Evolutionary conservation across 2,888 invertebrate species (phyloP).

Genomic region (Polydrusus cervinus): DNA sequence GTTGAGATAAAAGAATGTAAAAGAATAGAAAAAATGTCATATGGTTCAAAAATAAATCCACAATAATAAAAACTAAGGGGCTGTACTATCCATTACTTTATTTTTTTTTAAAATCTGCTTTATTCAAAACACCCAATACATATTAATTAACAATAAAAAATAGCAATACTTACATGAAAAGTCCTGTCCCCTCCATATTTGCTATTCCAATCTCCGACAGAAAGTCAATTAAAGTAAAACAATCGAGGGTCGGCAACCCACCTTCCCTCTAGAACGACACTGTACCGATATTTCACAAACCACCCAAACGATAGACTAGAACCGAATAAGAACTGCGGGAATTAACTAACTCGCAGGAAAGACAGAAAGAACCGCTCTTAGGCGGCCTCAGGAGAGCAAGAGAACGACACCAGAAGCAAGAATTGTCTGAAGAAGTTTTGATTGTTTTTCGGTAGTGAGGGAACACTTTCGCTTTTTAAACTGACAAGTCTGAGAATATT

Average conservation of each 20-base stretch:
- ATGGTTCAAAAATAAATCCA: no score
- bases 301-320: slow-evolving; percentile 47
- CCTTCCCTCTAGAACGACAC: slow-evolving; percentile 35
- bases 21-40: no score
- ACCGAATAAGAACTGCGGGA: slow-evolving; percentile 44
- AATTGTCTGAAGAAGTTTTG: slow-evolving; percentile 32
- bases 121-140: no score
- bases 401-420: slow-evolving; percentile 34
- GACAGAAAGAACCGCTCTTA: slow-evolving; percentile 47
- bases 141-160: neutral
- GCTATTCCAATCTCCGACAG: slow-evolving; percentile 30
- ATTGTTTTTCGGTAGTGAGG: slow-evolving; percentile 26
- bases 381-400: slow-evolving; percentile 43
- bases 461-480: slow-evolving; percentile 50
- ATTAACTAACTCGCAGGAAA: slow-evolving; percentile 31
- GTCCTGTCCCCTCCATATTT: slow-evolving; percentile 35
- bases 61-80: no score
- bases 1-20: no score
- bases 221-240: slow-evolving; percentile 26
- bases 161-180: slow-evolving; percentile 38
- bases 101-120: no score
- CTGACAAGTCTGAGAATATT: slow-evolving; percentile 41
- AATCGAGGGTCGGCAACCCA: slow-evolving; percentile 44
- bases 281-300: slow-evolving; percentile 43
- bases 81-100: no score